Evolutionary conservation across 2,113 vertebrate genomes (phyloP), one percentile per base, ranked within the genome.

Genomic region (Ameiurus melas): DNA sequence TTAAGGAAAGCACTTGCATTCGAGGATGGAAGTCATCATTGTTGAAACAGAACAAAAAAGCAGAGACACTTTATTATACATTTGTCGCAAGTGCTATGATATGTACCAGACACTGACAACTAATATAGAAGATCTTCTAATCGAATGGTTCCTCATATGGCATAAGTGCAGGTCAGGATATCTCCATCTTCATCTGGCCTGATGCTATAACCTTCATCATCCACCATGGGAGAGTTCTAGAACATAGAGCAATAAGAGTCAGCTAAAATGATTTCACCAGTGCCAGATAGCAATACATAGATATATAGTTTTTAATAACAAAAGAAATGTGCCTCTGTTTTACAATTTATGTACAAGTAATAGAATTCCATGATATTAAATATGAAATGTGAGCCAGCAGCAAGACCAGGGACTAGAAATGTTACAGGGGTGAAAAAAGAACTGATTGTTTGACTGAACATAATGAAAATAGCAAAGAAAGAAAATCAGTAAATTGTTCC

Each of bases 201-300:
- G 93, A 97, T 96, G 94, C 98, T 99, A 94, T 99, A 99, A 13
- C 98, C 98, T 92, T 99, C 98, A 27, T 99, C 98, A 90, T 99
- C 98, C 75, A 99, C 93, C 90, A 98, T 97, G 2, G 98, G 98
- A 0, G 97, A 97, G 87, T 98, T 99, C 98, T 99, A 92, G 58
- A 95, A 85, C 86, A 91, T 33, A 94, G 1, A 94, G 60, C 20
- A 78, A 33, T 57, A 39, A 36, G 27, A 80, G 30, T 78, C 17
- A 82, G 27, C 7, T 83, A 16, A 36, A 58, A 8, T 51, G 17
- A 57, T 57, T 58, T 81, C 10, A 33, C 19, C 53, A 36, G 53
- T 1, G 10, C 19, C 9, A 36, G 55, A 36, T 81, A 81, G 0
- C 19, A 12, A 78, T 12, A 47, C 25, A 68, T 39, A 16, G 20